A percentile compares a stretch with the other conserved stretches of the same genome.
phyloP scores from a whole-genome alignment of 2,888 invertebrate genomes.

The Drosophila birchii region DNA sequence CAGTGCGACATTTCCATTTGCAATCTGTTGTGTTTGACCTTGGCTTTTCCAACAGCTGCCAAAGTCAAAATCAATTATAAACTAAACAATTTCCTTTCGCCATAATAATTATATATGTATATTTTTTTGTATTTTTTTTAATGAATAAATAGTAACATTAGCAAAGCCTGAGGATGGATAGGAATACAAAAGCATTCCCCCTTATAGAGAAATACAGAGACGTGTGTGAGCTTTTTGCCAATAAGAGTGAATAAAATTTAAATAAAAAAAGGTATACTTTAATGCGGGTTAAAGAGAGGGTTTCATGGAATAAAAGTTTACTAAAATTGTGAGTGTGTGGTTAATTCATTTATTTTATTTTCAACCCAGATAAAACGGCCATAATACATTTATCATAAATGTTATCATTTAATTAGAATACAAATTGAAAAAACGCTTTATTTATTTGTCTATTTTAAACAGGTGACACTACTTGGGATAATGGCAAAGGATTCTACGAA shows the following conservation, averaged over 20 bases:
- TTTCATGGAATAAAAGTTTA: not conserved
- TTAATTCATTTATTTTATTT: not conserved
- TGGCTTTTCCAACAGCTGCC: conserved; percentile 30
- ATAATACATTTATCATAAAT: not conserved
- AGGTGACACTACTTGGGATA: not conserved
- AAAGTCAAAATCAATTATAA: conserved; percentile 51
- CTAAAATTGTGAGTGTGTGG: not conserved
- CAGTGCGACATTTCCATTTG: not conserved
- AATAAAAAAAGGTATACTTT: not conserved
- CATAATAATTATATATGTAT: conserved; percentile 1
- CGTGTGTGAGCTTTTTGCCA: conserved; percentile 58
- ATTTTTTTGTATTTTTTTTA: conserved; percentile 54
- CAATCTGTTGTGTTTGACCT: not conserved
- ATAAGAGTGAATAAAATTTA: conserved; percentile 21
- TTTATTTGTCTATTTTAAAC: not conserved
- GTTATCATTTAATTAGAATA: not conserved
- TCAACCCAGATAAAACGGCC: not conserved
- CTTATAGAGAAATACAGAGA: conserved; percentile 23
- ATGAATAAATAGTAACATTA: conserved; percentile 42
- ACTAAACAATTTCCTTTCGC: conserved; percentile 33
- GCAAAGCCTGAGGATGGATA: conserved; percentile 8
- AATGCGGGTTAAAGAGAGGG: not conserved
- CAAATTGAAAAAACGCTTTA: no score
- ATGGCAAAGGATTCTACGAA: conserved; percentile 1
- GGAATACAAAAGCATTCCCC: not conserved